Evolutionary conservation across 2,888 invertebrate genomes (phyloP).

Genomic region (Drosophila infuscata): DNA sequence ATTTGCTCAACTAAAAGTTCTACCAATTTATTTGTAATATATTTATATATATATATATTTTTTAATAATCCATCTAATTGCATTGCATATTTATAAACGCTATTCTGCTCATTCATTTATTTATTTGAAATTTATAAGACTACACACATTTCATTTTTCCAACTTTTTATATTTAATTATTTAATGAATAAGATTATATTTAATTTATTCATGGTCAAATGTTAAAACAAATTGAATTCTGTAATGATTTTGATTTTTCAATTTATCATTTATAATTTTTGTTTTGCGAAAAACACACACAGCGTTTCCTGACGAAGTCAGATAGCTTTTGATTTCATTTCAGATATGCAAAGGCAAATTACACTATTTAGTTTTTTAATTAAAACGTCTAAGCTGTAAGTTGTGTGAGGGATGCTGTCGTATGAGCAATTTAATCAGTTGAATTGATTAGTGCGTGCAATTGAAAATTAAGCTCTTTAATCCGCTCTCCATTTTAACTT

Average conservation of each 20-base stretch:
- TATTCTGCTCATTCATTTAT: background rate
- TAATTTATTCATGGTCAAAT: slow-evolving; percentile 23
- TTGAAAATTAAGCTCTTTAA: slow-evolving; percentile 50
- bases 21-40: background rate
- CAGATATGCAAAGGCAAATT: slow-evolving; percentile 48
- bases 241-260: slow-evolving; percentile 14
- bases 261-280: slow-evolving; percentile 22
- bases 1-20: background rate
- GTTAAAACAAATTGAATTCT: slow-evolving; percentile 2
- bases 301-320: background rate
- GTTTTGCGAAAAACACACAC: slow-evolving; percentile 6
- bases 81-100: background rate
- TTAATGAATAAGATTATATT: slow-evolving; percentile 10
- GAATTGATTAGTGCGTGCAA: slow-evolving; percentile 41
- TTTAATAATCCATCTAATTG: background rate
- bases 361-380: slow-evolving; percentile 50
- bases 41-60: background rate
- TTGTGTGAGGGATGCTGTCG: slow-evolving; percentile 3
- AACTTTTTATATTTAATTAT: slow-evolving; percentile 24
- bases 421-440: slow-evolving; percentile 16
- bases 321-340: slow-evolving; percentile 63
- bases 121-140: slow-evolving; percentile 6
- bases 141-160: background rate
- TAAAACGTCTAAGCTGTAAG: slow-evolving; percentile 38
- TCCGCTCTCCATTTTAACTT: slow-evolving; percentile 32